Base-by-base conservation (phyloP, 2,888 invertebrate species). In the Brenthis hecate region DNA sequence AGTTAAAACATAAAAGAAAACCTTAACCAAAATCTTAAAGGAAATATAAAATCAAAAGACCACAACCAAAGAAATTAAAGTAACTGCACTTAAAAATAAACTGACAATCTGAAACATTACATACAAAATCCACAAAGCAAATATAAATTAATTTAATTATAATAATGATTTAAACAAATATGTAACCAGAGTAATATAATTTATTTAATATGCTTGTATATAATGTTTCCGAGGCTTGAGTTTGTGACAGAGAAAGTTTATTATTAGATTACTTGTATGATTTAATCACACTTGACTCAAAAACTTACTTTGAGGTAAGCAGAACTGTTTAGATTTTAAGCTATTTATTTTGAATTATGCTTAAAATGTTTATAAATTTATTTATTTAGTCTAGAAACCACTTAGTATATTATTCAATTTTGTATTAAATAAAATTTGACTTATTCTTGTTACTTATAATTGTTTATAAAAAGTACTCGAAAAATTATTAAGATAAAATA, bases 191-290 rank as follows among this genome's bases (percentile, higher is more conserved):
- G n/a, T 8, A 56, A 62, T 56, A 48, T 1, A 28, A 48, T 13
- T 48, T 54, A 36, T 43, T 43, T 11, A 43, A 43, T 43, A 28
- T n/a, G 3, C 28, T 58, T 68, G 68, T 54, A 64, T 58, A 57
- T 68, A 64, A 64, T 54, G 48, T 57, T 63, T 64, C 13, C 8
- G 28, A 11, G 36, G 51, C 48, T 70, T 68, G 70, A 47, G 28
- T 53, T 63, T 50, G 62, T 66, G 58, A 66, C 43, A 16, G 36
- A 53, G 14, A 19, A 16, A 58, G 5, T 19, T 28, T 14, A 13
- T 62, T 3, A 0, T 62, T 6, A 36, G 13, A 51, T 2, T 43
- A 43, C 3, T 43, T 6, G 8, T 43, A 11, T 11, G 2, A 43
- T 36, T 36, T 43, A 43, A 43, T 43, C 36, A 43, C 36, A 43